Percentiles rank a stretch among this genome's conserved stretches.
phyloP scores from a whole-genome alignment of 2,797 vertebrate genomes.

The Helostoma temminkii region DNA sequence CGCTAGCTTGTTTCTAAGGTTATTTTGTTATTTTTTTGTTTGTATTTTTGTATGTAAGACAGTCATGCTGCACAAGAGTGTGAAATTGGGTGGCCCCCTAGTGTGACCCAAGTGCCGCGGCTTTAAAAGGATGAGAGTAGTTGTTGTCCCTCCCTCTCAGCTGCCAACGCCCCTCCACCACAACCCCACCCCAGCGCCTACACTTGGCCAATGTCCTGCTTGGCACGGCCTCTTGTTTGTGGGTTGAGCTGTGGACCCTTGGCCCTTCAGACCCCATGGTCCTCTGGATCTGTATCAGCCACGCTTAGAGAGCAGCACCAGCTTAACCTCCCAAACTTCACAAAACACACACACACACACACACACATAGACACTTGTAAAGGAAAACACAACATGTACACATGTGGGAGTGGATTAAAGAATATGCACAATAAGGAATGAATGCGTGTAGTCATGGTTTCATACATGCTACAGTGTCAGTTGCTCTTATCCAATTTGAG shows the following conservation, averaged over 20 bases:
- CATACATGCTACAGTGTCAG: constrained; percentile 38
- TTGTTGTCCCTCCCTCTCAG: constrained; percentile 32
- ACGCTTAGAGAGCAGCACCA: constrained; percentile 51
- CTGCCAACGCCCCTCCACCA: neutral
- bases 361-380: constrained; percentile 23
- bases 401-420: constrained; percentile 71
- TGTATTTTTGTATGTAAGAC: constrained; percentile 49
- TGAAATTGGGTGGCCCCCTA: constrained; percentile 72
- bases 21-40: constrained; percentile 49
- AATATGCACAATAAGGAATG: constrained; percentile 57
- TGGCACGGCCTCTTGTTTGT: constrained; percentile 59
- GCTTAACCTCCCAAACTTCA: constrained; percentile 68
- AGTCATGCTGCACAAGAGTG: constrained; percentile 49
- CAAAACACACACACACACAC: constrained; percentile 8
- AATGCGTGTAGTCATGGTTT: constrained; percentile 53
- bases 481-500: constrained; percentile 53
- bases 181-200: neutral
- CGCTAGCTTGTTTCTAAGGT: constrained; percentile 29
- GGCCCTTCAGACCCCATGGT: constrained; percentile 52
- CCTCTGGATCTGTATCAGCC: constrained; percentile 68
- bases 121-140: constrained; percentile 68
- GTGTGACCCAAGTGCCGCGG: constrained; percentile 68
- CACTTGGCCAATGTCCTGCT: constrained; percentile 62
- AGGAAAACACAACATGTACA: constrained; percentile 36
- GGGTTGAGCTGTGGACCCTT: constrained; percentile 60